Base-by-base conservation (phyloP, 2,113 vertebrate genomes). In the Clarias gariepinus region DNA sequence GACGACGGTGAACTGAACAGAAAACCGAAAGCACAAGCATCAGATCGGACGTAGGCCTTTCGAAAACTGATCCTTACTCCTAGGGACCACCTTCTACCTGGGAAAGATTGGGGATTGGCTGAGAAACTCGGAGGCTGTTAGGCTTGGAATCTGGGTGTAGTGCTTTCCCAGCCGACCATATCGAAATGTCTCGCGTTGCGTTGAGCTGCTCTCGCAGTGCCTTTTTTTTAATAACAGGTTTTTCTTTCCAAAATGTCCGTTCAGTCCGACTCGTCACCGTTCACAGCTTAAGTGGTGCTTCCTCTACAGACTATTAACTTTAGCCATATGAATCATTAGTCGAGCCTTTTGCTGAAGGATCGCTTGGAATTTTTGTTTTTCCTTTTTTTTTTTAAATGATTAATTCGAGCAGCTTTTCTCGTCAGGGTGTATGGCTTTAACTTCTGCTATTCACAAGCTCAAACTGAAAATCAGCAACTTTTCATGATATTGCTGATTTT, bases 141-240 rank as follows among this genome's bases (percentile, higher is more conserved):
- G 71, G 47, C 47, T 68, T 82, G 57, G 12, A 69, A 41, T 69
- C 64, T 85, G 47, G 41, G 21, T 61, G 15, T 73, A 53, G 78
- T 85, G 28, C 63, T 85, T 87, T 79, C 52, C 55, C 57, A 21
- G 47, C 71, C 41, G 78, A 85, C 36, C 52, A 47, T 81, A 80
- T 85, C 74, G 3, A 63, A 85, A 64, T 68, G 71, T 86, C 79
- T 82, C 41, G 52, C 41, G 61, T 89, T 81, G 71, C 41, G 63
- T 85, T 77, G 86, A 89, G 74, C 81, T 90, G 85, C 89, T 90
- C 86, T 88, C n/a, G 87, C 87, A 78, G 89, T 88, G 89, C 89
- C 89, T 89, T 85, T 86, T 84, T 61, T 55, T 36, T 47, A 47
- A 47, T 13, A n/a, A n/a, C 23, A 64, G 60, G 0, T 25, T 52